Evolutionary conservation across 2,797 vertebrate species (phyloP), one percentile per base, ranked within the genome.

Genomic region (Enteromius paludinosus): DNA sequence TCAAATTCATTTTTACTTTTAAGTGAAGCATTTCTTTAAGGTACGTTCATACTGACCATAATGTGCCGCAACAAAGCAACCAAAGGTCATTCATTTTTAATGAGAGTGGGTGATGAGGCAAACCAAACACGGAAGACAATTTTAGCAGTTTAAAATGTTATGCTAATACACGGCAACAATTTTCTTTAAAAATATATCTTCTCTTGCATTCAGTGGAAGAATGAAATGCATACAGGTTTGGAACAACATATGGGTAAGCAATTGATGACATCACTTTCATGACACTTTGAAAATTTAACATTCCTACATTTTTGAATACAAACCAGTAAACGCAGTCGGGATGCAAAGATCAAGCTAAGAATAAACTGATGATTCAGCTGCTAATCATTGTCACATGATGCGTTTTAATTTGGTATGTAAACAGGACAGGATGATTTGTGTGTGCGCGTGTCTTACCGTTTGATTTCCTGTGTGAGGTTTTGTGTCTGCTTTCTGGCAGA

Each of bases 391-490:
- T 62, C 66, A 41, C 10, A n/a, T 68, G 15, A 66, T 69, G 30
- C 43, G 17, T 10, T 45, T 54, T 3, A 20, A 25, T 41, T 56
- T 54, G n/a, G n/a, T 61, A 4, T 47, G 56, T 35, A 71, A 61
- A 71, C 10, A n/a, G 41, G 3, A 23, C 78, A 52, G 33, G 23
- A 17, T 25, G 20, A 52, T 15, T 15, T 11, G 18, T 20, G 6
- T 11, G 23, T 30, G n/a, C 33, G 28, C 4, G 10, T 9, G 15
- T 77, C 92, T 88, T 59, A 95, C 95, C 95, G 92, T 91, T 94
- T 94, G 35, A 94, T 84, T 75, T 94, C 93, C 83, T 91, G 90
- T 6, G 89, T 89, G 49, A 94, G 92, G 70, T 89, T 92, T 71
- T 90, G 92, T 56, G 86, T 91, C 15, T 90, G 85, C 1, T 89